Evolutionary conservation across 2,888 invertebrate species (phyloP).

Genomic region (Argyra leucocephala): DNA sequence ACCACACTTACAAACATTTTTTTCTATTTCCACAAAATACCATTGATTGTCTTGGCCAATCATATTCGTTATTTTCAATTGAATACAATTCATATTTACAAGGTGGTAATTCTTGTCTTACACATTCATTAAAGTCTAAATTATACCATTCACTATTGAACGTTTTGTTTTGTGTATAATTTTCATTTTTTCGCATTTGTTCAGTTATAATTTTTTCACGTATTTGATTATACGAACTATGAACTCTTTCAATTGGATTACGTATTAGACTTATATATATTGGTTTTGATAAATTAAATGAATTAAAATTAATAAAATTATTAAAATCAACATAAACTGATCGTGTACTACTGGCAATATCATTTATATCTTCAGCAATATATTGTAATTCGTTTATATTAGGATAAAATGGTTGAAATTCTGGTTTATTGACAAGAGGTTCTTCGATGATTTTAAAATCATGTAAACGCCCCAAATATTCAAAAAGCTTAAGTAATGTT

Average conservation of each 20-base stretch:
- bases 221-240: constrained; percentile 82
- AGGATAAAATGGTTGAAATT: constrained; percentile 37
- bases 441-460: constrained; percentile 15
- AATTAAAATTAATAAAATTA: constrained; percentile 77
- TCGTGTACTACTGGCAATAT: constrained; percentile 30
- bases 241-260: constrained; percentile 78
- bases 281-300: constrained; percentile 65
- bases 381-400: constrained; percentile 63
- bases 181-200: constrained; percentile 61
- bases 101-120: background rate
- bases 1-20: background rate
- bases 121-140: background rate
- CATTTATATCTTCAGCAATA: background rate
- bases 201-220: constrained; percentile 70
- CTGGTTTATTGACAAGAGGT: background rate
- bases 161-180: constrained; percentile 37
- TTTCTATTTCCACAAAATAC: background rate
- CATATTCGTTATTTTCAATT: constrained; percentile 58
- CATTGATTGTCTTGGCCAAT: constrained; percentile 52
- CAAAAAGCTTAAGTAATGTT: constrained; percentile 74
- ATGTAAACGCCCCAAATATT: constrained; percentile 49
- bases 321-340: constrained; percentile 45
- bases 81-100: constrained; percentile 28
- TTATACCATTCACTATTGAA: background rate
- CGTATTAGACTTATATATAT: constrained; percentile 80